A percentile compares a stretch with the other conserved stretches of the same genome.
Evolutionary conservation across 2,797 vertebrate species (phyloP).

Genomic region (Intellagama lesueurii): DNA sequence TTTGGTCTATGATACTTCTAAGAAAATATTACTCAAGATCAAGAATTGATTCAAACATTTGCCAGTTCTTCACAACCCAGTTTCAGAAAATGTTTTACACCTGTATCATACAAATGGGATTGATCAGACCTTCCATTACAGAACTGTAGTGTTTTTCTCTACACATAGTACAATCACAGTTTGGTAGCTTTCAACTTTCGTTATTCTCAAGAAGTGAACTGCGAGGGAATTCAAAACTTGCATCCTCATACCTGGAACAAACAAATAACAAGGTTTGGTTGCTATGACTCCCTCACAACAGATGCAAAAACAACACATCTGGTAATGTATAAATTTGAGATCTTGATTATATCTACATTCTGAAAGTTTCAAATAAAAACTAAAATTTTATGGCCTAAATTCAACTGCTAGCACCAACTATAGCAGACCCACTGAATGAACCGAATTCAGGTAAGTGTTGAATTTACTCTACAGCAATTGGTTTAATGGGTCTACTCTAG

Average conservation of each 20-base stretch:
- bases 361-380: neutral
- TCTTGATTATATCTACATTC: neutral
- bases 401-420: too few species aligned
- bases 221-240: constrained; percentile 56
- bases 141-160: constrained; percentile 83
- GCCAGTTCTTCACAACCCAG: constrained; percentile 72
- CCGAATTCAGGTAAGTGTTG: too few species aligned
- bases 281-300: neutral
- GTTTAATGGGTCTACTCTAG: too few species aligned
- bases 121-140: constrained; percentile 72
- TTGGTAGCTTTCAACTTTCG: constrained; percentile 77
- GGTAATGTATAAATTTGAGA: neutral
- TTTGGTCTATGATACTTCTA: constrained; percentile 81
- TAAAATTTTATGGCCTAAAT: too few species aligned
- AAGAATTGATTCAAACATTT: constrained; percentile 70
- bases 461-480: too few species aligned
- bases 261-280: neutral
- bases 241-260: constrained; percentile 65
- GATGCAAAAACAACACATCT: neutral
- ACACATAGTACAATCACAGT: constrained; percentile 78
- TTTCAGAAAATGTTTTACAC: constrained; percentile 72
- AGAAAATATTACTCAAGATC: constrained; percentile 75
- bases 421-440: too few species aligned
- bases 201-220: constrained; percentile 70
- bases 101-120: constrained; percentile 79